These are phyloP conservation scores for Euphydryas editha DNA, from an alignment of 2,888 invertebrate species.

Conservation along the genomic window DNA sequence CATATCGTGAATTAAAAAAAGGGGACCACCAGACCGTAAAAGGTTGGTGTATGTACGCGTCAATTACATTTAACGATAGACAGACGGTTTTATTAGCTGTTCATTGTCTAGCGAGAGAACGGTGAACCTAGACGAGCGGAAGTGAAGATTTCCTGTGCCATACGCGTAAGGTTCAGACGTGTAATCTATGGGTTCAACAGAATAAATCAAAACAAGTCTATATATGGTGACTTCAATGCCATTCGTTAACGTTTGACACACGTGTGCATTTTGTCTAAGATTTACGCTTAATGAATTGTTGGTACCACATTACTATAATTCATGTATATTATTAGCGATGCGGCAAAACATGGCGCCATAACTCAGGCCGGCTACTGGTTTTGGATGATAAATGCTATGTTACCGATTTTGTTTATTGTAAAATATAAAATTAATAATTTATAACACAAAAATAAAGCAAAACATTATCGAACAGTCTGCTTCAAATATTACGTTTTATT, in stretches of 20 bases:
- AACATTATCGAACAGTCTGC: background rate
- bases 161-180: slow-evolving; percentile 47
- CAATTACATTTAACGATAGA: slow-evolving; percentile 59
- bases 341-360: slow-evolving; percentile 26
- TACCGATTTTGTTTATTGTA: background rate
- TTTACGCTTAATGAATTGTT: slow-evolving; percentile 23
- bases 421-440: background rate
- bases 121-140: slow-evolving; percentile 75
- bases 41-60: slow-evolving; percentile 61
- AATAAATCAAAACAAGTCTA: slow-evolving; percentile 70
- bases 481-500: slow-evolving; percentile 1
- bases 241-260: slow-evolving; percentile 54
- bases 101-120: slow-evolving; percentile 74
- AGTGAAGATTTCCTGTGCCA: slow-evolving; percentile 76
- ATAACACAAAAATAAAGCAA: background rate
- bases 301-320: slow-evolving; percentile 27
- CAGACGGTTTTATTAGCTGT: slow-evolving; percentile 66
- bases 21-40: slow-evolving; percentile 68
- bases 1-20: slow-evolving; percentile 43
- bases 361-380: slow-evolving; percentile 18
- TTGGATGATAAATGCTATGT: background rate
- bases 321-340: slow-evolving; percentile 29
- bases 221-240: slow-evolving; percentile 66
- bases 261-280: slow-evolving; percentile 24
- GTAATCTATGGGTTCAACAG: slow-evolving; percentile 58